Evolutionary conservation across 1,140 invertebrate species (phyloP).

Genomic region (Ericerus pela): DNA sequence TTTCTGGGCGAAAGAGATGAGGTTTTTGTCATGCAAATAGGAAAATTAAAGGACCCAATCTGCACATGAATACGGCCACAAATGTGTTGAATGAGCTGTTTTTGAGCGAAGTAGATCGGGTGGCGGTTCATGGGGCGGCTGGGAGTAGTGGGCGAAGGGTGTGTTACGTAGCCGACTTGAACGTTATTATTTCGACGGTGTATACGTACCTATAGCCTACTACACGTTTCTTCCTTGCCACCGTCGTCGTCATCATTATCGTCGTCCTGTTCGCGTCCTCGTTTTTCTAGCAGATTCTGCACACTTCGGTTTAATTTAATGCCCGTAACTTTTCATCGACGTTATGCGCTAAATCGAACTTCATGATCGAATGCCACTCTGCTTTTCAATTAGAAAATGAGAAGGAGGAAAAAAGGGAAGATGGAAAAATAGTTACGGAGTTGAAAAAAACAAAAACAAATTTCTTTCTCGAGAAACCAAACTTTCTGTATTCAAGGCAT

Average conservation of each 20-base stretch:
- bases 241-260: not conserved
- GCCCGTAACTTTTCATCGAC: constrained; percentile 2
- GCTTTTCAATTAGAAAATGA: no score
- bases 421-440: no score
- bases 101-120: no score
- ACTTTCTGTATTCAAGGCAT: no score
- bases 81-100: constrained; percentile 11
- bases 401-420: no score
- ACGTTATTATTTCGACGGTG: constrained; percentile 9
- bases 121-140: no score
- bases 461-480: no score
- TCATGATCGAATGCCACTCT: no score
- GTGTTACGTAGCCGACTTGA: not conserved
- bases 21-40: constrained; percentile 11
- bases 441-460: no score
- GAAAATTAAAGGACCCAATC: constrained; percentile 11
- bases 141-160: no score
- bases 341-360: not conserved
- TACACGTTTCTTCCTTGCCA: not conserved
- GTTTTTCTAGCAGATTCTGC: not conserved
- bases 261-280: not conserved
- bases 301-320: constrained; percentile 11
- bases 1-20: constrained; percentile 3
- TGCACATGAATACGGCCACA: constrained; percentile 11
- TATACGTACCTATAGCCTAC: not conserved